phyloP scores from a whole-genome alignment of 1,140 invertebrate species.

The Ridgeia piscesae region DNA sequence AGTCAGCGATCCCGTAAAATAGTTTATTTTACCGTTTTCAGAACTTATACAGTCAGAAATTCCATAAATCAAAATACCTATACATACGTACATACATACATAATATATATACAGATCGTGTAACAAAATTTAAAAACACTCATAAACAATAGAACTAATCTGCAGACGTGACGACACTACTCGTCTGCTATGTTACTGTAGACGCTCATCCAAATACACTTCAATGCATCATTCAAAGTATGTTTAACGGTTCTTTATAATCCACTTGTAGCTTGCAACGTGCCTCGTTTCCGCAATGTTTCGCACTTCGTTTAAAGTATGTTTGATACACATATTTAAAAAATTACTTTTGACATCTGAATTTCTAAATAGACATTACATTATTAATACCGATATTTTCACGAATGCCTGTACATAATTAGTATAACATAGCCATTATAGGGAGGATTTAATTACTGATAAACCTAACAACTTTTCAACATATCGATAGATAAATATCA shows the following conservation, averaged over 20 bases:
- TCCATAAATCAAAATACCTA: slow-evolving; percentile 1
- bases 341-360: not conserved
- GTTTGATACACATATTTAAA: not conserved
- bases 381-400: too few relatives aligned
- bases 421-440: too few relatives aligned
- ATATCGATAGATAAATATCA: not conserved
- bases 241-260: not conserved
- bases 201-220: not conserved
- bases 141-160: not conserved
- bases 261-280: not conserved
- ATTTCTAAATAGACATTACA: not conserved
- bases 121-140: slow-evolving; percentile 1
- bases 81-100: not conserved
- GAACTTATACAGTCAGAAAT: slow-evolving; percentile 6
- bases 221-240: not conserved
- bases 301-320: not conserved
- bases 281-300: not conserved
- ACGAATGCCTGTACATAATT: too few relatives aligned
- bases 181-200: not conserved
- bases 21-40: slow-evolving; percentile 6
- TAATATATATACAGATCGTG: not conserved
- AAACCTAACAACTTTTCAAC: not conserved
- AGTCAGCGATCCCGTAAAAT: not conserved
- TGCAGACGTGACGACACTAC: not conserved
- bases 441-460: not conserved